Conservation (phyloP, 2,113 vertebrate genomes). For the Limnothrissa miodon region DNA sequence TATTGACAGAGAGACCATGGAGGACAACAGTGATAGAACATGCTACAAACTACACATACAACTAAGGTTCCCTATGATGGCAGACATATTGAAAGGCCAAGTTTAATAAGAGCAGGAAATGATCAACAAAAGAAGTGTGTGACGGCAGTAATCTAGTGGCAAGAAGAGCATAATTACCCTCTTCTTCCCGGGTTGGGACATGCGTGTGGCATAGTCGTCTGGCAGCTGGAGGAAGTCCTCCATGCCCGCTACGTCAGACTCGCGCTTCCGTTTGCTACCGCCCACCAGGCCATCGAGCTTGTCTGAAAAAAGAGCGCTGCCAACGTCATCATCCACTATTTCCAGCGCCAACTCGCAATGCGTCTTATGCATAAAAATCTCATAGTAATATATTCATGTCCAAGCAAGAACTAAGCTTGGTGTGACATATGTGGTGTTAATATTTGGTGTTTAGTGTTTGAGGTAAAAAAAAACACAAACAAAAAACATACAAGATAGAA, state of each 20-base stretch:
- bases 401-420: not conserved
- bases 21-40: not conserved
- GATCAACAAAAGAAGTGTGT: too few species aligned
- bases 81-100: too few species aligned
- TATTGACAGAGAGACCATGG: not conserved
- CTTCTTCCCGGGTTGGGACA: slow-evolving; percentile 95
- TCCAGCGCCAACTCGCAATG: not conserved
- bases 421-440: not conserved
- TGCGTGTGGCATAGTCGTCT: slow-evolving; percentile 94
- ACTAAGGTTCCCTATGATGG: not conserved
- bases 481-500: not conserved
- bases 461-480: not conserved
- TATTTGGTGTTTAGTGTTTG: not conserved
- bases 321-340: slow-evolving; percentile 38
- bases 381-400: not conserved
- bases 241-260: slow-evolving; percentile 83
- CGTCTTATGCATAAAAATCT: too few species aligned
- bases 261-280: slow-evolving; percentile 90
- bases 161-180: slow-evolving; percentile 72
- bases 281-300: slow-evolving; percentile 92
- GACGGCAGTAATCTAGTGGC: not conserved
- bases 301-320: slow-evolving; percentile 82
- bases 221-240: slow-evolving; percentile 97
- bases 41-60: too few species aligned
- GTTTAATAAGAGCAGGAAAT: too few species aligned